A percentile compares a stretch with the other conserved stretches of the same genome.
phyloP scores from a whole-genome alignment of 2,888 invertebrate species.

The Augiades crinisus region DNA sequence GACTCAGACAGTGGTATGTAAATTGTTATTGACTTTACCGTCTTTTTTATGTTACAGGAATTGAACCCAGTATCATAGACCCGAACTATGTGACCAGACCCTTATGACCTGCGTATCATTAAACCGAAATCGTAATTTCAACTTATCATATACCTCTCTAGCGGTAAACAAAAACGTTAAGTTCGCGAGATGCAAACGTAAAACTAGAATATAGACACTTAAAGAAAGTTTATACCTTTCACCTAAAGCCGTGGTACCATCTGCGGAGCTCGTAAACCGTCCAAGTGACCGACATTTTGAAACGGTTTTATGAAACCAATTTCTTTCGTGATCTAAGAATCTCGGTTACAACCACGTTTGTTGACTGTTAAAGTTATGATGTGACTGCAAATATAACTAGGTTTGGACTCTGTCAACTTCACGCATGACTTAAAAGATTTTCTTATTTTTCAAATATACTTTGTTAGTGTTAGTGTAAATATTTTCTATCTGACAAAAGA shows the following conservation, averaged over 20 bases:
- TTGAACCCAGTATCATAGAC: too few species aligned
- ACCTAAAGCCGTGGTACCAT: constrained; percentile 28
- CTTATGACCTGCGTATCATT: too few species aligned
- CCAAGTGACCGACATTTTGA: constrained; percentile 48
- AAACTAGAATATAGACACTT: constrained; percentile 25
- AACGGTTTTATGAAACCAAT: constrained; percentile 38
- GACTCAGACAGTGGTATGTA: too few species aligned
- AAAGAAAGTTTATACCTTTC: constrained; percentile 30
- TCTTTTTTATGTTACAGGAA: too few species aligned
- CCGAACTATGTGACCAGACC: too few species aligned
- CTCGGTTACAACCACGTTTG: constrained; percentile 7
- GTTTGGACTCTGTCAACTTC: too few species aligned
- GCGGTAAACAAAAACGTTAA: constrained; percentile 9
- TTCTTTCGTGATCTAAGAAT: constrained; percentile 22
- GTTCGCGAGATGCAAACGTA: constrained; percentile 5
- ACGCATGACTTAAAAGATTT: too few species aligned
- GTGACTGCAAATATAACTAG: too few species aligned
- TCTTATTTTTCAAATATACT: too few species aligned
- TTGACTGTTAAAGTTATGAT: constrained; percentile 8
- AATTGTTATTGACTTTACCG: too few species aligned
- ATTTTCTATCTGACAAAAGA: too few species aligned
- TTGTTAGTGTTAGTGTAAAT: too few species aligned
- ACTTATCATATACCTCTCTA: not conserved
- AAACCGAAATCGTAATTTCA: not conserved
- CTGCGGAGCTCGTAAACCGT: constrained; percentile 38